These are phyloP conservation scores for Rotaria sp. DNA, from an alignment of 2,888 invertebrate genomes.

Conservation along the genomic window DNA sequence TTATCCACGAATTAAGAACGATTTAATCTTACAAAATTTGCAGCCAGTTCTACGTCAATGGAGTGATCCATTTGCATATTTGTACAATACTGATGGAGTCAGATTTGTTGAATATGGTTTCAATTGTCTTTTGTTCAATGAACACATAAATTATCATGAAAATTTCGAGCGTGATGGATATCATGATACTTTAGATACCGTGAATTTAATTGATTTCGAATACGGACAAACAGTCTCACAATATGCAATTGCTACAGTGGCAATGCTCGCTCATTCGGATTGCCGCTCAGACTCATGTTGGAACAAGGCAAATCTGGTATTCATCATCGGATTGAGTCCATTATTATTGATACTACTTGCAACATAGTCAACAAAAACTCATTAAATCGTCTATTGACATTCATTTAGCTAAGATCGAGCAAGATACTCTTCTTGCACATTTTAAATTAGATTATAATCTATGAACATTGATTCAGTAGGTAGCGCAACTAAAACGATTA, in stretches of 20 bases:
- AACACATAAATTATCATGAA: slow-evolving; percentile 14
- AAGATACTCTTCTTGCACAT: no score
- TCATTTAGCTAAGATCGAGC: no score
- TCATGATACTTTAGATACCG: slow-evolving; percentile 4
- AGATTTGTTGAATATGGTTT: slow-evolving; percentile 10
- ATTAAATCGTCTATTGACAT: no score
- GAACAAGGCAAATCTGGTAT: no score
- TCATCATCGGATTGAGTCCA: no score
- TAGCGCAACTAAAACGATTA: no score
- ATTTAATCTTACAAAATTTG: not conserved
- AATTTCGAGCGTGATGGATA: not conserved
- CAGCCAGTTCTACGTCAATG: not conserved
- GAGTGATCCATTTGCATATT: not conserved
- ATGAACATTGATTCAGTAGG: no score
- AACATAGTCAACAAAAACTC: no score
- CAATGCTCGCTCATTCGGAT: not conserved
- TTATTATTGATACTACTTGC: no score
- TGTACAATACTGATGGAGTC: not conserved
- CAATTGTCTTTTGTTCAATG: not conserved
- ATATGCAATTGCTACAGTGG: slow-evolving; percentile 11
- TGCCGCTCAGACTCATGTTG: not conserved
- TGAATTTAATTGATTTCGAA: slow-evolving; percentile 7
- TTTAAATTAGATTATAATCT: no score
- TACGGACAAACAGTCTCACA: not conserved
- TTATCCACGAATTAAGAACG: not conserved